Evolutionary conservation across 2,888 invertebrate species (phyloP).

Genomic region (Enoplolaimus lenunculus): DNA sequence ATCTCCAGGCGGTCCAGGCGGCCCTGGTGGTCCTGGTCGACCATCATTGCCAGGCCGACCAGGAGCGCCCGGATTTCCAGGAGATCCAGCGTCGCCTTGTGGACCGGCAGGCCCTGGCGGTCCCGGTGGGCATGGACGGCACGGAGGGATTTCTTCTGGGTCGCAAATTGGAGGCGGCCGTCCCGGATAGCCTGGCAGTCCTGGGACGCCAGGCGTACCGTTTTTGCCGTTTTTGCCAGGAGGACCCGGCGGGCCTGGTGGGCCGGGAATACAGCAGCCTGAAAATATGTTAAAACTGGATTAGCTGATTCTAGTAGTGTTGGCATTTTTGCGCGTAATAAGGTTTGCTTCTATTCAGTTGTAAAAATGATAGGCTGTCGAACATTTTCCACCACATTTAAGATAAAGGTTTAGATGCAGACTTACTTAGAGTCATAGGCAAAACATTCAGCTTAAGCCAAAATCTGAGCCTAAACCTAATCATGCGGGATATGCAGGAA

Average conservation of each 20-base stretch:
- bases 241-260: constrained; percentile 25
- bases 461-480: too few species aligned
- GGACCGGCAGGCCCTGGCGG: constrained; percentile 12
- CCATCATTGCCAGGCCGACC: constrained; percentile 20
- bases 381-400: too few species aligned
- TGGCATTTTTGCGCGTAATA: too few species aligned
- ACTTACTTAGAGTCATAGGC: too few species aligned
- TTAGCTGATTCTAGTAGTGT: not conserved
- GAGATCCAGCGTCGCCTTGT: constrained; percentile 7
- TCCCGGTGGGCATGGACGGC: constrained; percentile 8
- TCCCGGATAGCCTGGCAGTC: constrained; percentile 21
- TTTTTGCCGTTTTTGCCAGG: constrained; percentile 17
- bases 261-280: constrained; percentile 26
- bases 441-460: too few species aligned
- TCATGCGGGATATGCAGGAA: too few species aligned
- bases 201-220: constrained; percentile 18
- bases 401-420: too few species aligned
- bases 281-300: not conserved
- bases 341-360: too few species aligned
- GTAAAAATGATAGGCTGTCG: too few species aligned
- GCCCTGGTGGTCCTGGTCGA: constrained; percentile 18
- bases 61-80: constrained; percentile 15
- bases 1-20: constrained; percentile 23
- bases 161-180: constrained; percentile 16
- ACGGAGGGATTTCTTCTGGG: not conserved